Evolutionary conservation across 2,113 vertebrate species (phyloP), one percentile per base, ranked within the genome.

Genomic region (Nothoprocta perdicaria): DNA sequence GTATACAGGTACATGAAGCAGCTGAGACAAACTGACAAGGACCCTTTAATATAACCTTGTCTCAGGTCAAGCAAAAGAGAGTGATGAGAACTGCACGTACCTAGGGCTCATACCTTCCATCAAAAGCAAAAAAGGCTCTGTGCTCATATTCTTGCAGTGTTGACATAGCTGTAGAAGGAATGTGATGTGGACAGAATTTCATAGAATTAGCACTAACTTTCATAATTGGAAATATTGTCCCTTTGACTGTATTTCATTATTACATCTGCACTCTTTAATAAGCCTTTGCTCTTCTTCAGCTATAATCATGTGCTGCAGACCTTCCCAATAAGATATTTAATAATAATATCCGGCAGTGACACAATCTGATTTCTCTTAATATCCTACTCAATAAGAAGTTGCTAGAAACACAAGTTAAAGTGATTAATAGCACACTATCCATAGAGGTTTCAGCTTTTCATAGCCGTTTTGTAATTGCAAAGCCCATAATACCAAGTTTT

Each of bases 361-460:
- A 86, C 7, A 84, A 86, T 79, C 26, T 57, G 65, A 61, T 82
- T 95, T 89, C n/a, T 76, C 18, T 75, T 80, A 65, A 53, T 73
- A 73, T 85, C 62, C 10, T 23, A 58, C n/a, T 82, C 71, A 87
- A 43, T 53, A 79, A 45, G 80, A 80, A 69, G n/a, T 45, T 91
- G 8, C 35, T 89, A 48, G 40, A 35, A 55, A 76, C 17, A 77
- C 40, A 75, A 89, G 19, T 93, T 27, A 43, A 41, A 68, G 67
- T 84, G 89, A 87, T 92, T 84, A 89, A 95, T 76, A 50, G n/a
- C 75, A 65, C 41, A 8, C n/a, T 80, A 26, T 46, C 45, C 31
- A 4, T 26, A 66, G 29, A 84, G 8, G 6, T 53, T 92, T 84
- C 46, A 68, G 15, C 58, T 43, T 45, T 69, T 92, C 40, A 19